Evolutionary conservation across 2,888 invertebrate genomes (phyloP).

Genomic region (Caradrina clavipalpis): DNA sequence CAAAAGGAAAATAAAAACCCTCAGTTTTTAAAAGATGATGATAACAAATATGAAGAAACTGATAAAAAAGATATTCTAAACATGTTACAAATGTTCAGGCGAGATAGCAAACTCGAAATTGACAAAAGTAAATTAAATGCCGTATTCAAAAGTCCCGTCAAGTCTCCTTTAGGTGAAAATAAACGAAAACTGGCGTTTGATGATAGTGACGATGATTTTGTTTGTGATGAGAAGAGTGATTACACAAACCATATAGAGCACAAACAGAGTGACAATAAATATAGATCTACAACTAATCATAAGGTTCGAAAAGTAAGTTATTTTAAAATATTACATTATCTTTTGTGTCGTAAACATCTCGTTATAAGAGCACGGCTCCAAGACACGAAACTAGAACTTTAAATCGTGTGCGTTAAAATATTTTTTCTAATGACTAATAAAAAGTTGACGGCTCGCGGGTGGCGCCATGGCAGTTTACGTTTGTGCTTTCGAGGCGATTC

Average conservation of each 20-base stretch:
- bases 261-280: slow-evolving; percentile 52
- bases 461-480: no score
- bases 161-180: slow-evolving; percentile 51
- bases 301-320: slow-evolving; percentile 80
- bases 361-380: no score
- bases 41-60: slow-evolving; percentile 56
- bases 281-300: slow-evolving; percentile 70
- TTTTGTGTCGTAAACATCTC: no score
- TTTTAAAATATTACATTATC: not conserved
- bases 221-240: slow-evolving; percentile 66
- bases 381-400: no score
- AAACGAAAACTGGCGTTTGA: slow-evolving; percentile 74
- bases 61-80: slow-evolving; percentile 66
- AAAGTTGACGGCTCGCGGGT: no score
- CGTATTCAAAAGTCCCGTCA: slow-evolving; percentile 63
- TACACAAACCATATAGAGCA: slow-evolving; percentile 59
- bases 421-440: no score
- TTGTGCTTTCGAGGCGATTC: no score
- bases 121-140: slow-evolving; percentile 68
- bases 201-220: slow-evolving; percentile 88
- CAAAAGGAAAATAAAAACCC: slow-evolving; percentile 82
- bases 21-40: slow-evolving; percentile 43
- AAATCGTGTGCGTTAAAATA: no score
- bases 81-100: slow-evolving; percentile 78
- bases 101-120: slow-evolving; percentile 71